Evolutionary conservation across 1,140 invertebrate genomes (phyloP), one percentile per base, ranked within the genome.

Genomic region (Anthonomus grandis): DNA sequence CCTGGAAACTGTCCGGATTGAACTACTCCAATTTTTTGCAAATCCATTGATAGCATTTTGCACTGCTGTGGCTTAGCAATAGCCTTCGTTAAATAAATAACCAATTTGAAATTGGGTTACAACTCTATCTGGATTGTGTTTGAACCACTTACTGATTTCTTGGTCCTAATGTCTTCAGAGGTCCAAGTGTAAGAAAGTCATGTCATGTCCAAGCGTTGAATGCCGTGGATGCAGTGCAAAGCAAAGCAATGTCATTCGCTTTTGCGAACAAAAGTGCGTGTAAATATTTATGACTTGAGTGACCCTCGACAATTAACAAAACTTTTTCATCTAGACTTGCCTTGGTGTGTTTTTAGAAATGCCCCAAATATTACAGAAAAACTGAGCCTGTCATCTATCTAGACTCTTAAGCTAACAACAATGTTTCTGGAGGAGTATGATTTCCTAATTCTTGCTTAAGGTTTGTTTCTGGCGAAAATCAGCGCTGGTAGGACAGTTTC

Each of bases 401-500:
- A 44, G 65, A 70, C 54, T 61, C 15, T 64, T 68, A 48, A 18
- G 65, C 64, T 47, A 64, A 63, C 61, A 73, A 72, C 45, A 70
- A 42, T 27, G 70, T 66, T 57, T 76, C 78, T 42, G 66, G 24
- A 10, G 76, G 75, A 19, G 70, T 70, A 62, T 70, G 71, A 44
- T 69, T 66, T 58, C 6, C n/a, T 31, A 31, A 31, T 6, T 57
- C 31, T 3, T 12, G n/a, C 37, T 56, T 49, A 61, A 72, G 72
- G 63, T 70, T 72, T n/a, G n/a, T 64, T 73, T 58, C 8, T 69
- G 31, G 73, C 6, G 27, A 31, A 31, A 31, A 8, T 50, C 22
- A 74, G 69, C 59, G 68, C 62, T 19, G 67, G 69, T 23, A 71
- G 69, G 21, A 75, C 41, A 64, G 36, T 62, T 64, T 25, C 72